Conservation (phyloP, 92 coral and sea anemone genomes). For the Ricordea florida region DNA sequence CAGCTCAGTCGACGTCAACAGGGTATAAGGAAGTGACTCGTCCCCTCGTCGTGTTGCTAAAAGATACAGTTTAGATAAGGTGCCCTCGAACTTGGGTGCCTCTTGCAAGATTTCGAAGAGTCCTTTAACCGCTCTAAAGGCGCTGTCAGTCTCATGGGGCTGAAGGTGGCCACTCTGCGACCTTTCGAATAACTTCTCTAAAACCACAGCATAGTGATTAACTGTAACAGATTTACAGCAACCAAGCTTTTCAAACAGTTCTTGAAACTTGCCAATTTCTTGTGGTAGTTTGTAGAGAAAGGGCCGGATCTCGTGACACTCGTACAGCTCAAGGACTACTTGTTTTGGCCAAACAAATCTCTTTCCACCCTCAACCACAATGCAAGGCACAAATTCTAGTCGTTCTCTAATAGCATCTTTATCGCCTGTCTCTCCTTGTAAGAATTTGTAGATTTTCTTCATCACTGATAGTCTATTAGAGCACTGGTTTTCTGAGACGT, state of each 20-base stretch:
- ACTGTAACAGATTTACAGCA: conserved; percentile 42
- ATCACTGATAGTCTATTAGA: conserved; percentile 28
- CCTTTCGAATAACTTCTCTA: conserved; percentile 35
- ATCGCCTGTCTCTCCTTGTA: background rate
- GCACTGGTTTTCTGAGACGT: background rate
- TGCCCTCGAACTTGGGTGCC: background rate
- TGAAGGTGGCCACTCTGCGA: conserved; percentile 30
- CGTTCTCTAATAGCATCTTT: background rate
- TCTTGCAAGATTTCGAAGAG: conserved; percentile 36
- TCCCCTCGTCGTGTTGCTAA: conserved; percentile 23
- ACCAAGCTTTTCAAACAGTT: conserved; percentile 53
- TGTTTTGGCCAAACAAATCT: conserved; percentile 47
- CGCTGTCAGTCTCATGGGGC: conserved; percentile 31
- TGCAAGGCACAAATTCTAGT: conserved; percentile 42
- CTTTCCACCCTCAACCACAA: conserved; percentile 61
- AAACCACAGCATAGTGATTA: conserved; percentile 66
- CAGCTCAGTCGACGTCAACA: conserved; percentile 54
- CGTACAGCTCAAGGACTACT: conserved; percentile 43
- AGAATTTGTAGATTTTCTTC: conserved; percentile 58
- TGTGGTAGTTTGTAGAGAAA: conserved; percentile 61
- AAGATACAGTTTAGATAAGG: conserved; percentile 6
- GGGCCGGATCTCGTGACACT: conserved; percentile 55
- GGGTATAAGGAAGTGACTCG: background rate
- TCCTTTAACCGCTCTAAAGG: conserved; percentile 58
- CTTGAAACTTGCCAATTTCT: conserved; percentile 37